These are phyloP conservation scores for Aurelia aurita complex sp. Pacific DNA, from an alignment of 30 jellyfish, hydroid and myxozoan genomes.

Conservation along the genomic window DNA sequence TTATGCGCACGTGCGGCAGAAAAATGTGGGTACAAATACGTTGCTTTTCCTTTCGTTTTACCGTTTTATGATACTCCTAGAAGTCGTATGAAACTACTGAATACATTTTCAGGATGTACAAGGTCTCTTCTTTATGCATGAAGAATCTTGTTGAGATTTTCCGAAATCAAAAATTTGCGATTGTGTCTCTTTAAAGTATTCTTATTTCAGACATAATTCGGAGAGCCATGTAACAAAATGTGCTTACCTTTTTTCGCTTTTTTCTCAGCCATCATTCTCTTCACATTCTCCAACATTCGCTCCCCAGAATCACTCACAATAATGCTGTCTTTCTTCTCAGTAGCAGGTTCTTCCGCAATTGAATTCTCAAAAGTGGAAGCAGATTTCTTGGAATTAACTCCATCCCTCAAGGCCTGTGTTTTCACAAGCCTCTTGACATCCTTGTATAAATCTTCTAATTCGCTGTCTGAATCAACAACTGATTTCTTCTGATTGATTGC, in stretches of 20 bases:
- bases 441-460: constrained; percentile 3
- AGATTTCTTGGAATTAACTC: background rate
- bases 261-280: constrained; percentile 5
- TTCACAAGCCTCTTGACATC: constrained; percentile 15
- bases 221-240: background rate
- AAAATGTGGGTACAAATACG: no score
- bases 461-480: background rate
- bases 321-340: background rate
- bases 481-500: constrained; percentile 4
- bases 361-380: background rate
- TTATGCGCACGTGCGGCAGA: no score
- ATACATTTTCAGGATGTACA: no score
- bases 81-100: no score
- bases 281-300: constrained; percentile 34
- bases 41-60: no score
- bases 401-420: background rate
- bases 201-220: no score
- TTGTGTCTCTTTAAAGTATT: no score
- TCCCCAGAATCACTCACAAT: constrained; percentile 46
- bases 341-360: background rate
- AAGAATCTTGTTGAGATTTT: no score
- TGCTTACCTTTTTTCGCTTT: background rate
- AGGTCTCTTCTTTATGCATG: no score
- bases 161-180: no score
- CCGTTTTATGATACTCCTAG: no score